These are phyloP conservation scores for Sciurus niger DNA, from an alignment of 2,113 vertebrate species.

Conservation along the genomic window DNA sequence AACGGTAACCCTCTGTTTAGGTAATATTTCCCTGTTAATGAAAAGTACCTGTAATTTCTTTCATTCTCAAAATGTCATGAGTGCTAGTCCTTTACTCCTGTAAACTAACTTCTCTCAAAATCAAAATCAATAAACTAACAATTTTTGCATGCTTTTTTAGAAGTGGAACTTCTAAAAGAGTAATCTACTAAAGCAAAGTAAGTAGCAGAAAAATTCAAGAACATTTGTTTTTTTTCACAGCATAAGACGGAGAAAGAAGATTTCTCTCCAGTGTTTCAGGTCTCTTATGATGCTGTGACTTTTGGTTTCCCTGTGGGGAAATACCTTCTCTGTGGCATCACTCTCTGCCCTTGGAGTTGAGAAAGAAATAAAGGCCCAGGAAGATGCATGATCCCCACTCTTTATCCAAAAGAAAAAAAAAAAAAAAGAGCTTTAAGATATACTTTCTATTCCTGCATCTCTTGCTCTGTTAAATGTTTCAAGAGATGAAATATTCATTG, in stretches of 20 bases:
- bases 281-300: not conserved
- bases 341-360: constrained; percentile 4
- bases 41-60: constrained; percentile 1
- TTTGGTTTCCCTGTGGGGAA: not conserved
- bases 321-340: not conserved
- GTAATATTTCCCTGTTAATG: not conserved
- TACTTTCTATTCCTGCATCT: constrained; percentile 82
- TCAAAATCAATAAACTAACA: constrained; percentile 39
- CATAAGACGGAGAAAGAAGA: not conserved
- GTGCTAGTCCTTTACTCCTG: not conserved
- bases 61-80: not conserved
- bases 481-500: constrained; percentile 83
- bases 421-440: constrained; percentile 70
- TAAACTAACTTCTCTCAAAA: not conserved
- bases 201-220: constrained; percentile 25
- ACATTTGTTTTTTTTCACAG: constrained; percentile 5
- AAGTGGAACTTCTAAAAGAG: not conserved
- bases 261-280: not conserved
- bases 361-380: constrained; percentile 63
- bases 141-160: not conserved
- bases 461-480: constrained; percentile 86
- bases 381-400: constrained; percentile 45
- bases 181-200: constrained; percentile 42
- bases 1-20: not conserved
- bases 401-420: constrained; percentile 35